Evolutionary conservation across 2,113 vertebrate genomes (phyloP).

Genomic region (Myrmecophaga tridactyla): DNA sequence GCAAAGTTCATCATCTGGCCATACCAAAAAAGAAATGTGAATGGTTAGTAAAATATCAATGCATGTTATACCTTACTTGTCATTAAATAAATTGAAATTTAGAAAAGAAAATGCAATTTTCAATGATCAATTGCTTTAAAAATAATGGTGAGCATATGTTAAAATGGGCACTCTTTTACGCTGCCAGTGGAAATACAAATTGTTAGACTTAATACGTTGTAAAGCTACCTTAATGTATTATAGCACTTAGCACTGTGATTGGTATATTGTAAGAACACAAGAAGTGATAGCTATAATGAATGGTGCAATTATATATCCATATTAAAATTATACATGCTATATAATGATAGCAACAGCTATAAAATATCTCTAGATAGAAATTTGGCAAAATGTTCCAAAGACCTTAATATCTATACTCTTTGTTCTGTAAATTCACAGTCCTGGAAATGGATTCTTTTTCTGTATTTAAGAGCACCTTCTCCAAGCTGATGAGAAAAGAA

Average conservation of each 20-base stretch:
- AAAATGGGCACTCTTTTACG: not conserved
- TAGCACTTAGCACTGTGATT: conserved; percentile 41
- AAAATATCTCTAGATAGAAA: conserved; percentile 49
- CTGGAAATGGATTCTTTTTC: not conserved
- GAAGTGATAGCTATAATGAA: conserved; percentile 41
- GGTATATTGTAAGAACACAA: conserved; percentile 28
- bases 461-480: not conserved
- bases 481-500: not conserved
- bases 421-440: not conserved
- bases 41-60: not conserved
- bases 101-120: conserved; percentile 14
- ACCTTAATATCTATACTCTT: not conserved
- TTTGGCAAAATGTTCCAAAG: conserved; percentile 33
- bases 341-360: conserved; percentile 46
- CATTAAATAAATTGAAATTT: conserved; percentile 12
- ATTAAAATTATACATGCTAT: conserved; percentile 47
- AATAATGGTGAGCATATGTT: not conserved
- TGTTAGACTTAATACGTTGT: not conserved
- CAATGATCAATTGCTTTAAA: not conserved
- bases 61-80: not conserved
- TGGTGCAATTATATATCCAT: conserved; percentile 47
- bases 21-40: not conserved
- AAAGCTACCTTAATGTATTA: conserved; percentile 44
- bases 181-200: not conserved
- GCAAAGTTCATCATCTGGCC: not conserved